A percentile compares a stretch with the other conserved stretches of the same genome.
These are phyloP conservation scores for Rhinoderma darwinii DNA, from an alignment of 2,113 vertebrate genomes.

Conservation along the genomic window DNA sequence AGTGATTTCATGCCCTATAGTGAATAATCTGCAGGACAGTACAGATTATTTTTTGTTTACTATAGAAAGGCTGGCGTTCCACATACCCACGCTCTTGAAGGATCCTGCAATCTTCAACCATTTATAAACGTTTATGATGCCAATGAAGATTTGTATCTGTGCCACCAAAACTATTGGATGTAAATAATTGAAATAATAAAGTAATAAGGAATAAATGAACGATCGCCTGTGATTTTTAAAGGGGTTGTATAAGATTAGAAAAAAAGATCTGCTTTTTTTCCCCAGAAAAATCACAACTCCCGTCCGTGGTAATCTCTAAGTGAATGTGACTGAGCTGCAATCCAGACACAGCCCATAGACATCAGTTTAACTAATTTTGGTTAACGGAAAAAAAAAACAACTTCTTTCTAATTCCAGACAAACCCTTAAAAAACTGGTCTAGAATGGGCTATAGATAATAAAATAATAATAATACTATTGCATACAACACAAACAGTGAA, in stretches of 20 bases:
- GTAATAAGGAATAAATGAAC: no score
- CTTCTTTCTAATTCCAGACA: background rate
- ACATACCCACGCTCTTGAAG: background rate
- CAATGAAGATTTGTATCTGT: no score
- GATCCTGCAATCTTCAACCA: background rate
- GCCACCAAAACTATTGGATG: no score
- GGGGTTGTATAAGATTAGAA: no score
- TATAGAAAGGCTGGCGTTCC: background rate
- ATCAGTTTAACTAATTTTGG: no score
- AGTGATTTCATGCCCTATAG: background rate
- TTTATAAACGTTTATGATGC: background rate
- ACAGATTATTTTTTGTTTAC: no score
- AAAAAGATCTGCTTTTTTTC: no score
- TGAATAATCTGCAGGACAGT: background rate
- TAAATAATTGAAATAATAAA: no score
- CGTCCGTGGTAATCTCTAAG: no score
- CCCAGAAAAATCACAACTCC: no score
- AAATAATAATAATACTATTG: background rate
- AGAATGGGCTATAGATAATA: background rate
- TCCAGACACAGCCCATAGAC: no score
- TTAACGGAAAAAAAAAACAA: background rate
- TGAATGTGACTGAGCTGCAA: background rate
- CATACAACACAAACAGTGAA: background rate
- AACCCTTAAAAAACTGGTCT: background rate
- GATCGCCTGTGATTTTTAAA: no score